Conservation (phyloP, 2,113 vertebrate genomes). For the Megaceryle torquata region DNA sequence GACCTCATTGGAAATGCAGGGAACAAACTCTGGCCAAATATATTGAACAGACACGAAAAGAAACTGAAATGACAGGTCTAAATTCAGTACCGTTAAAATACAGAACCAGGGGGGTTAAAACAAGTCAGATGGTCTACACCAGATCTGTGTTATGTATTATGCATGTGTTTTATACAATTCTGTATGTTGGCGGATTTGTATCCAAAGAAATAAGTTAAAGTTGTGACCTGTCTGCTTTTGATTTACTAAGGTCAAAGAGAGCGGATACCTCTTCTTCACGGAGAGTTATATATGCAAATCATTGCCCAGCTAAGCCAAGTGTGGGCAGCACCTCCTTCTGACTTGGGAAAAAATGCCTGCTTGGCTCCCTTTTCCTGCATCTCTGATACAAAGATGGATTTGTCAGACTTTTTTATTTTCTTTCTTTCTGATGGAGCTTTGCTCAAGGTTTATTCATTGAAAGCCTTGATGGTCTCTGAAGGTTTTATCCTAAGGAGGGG, state of each 20-base stretch:
- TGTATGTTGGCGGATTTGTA: not conserved
- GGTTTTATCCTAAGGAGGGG: not conserved
- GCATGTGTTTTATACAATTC: conserved; percentile 9
- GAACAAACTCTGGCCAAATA: conserved; percentile 11
- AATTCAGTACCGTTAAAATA: conserved; percentile 26
- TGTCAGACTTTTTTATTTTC: not conserved
- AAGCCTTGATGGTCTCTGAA: not conserved
- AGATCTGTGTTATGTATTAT: conserved; percentile 28
- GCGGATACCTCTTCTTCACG: conserved; percentile 56
- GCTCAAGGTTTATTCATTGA: not conserved
- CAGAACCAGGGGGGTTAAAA: conserved; percentile 33
- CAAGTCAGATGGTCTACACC: conserved; percentile 44
- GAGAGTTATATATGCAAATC: conserved; percentile 54
- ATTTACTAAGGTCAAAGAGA: conserved; percentile 55
- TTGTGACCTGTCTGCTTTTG: conserved; percentile 58
- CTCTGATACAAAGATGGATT: not conserved
- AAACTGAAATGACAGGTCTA: not conserved
- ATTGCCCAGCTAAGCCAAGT: conserved; percentile 28
- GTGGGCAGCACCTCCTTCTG: not conserved
- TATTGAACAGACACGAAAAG: not conserved
- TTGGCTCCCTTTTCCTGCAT: not conserved
- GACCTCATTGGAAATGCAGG: conserved; percentile 37
- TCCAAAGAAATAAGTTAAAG: conserved; percentile 51
- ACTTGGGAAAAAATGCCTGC: not conserved
- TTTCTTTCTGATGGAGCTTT: not conserved